Conservation (phyloP, 2,797 vertebrate genomes). For the Melanitta fusca region DNA sequence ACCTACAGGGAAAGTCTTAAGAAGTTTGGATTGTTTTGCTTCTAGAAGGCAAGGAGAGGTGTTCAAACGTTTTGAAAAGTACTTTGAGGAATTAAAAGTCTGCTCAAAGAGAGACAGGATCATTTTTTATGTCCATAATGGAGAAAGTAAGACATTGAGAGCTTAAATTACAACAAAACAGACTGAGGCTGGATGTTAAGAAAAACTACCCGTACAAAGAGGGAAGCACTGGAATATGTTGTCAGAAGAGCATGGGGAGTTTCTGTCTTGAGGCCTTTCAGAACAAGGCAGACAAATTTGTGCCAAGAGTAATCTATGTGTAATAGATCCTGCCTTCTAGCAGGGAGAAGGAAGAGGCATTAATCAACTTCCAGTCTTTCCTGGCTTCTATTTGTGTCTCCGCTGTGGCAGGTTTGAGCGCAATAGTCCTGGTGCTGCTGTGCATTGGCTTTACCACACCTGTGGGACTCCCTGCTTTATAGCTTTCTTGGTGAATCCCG, state of each 20-base stretch:
- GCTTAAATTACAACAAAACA: neutral
- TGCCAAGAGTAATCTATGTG: neutral
- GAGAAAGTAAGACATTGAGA: neutral
- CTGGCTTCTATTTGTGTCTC: neutral
- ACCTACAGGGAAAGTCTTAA: neutral
- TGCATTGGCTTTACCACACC: neutral
- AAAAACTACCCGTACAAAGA: neutral
- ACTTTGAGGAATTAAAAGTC: neutral
- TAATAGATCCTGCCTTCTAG: neutral
- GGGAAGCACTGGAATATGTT: neutral
- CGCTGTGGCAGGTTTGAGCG: neutral
- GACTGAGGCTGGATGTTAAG: neutral
- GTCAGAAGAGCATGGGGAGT: neutral
- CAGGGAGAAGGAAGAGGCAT: neutral
- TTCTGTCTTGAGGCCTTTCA: neutral
- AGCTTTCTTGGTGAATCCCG: neutral
- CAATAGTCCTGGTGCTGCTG: neutral
- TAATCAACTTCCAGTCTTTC: neutral
- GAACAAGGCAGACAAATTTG: neutral
- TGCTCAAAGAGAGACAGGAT: neutral
- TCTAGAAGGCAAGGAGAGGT: neutral
- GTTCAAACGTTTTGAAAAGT: neutral
- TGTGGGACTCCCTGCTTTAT: neutral
- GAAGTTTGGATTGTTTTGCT: neutral
- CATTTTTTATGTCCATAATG: neutral